A percentile compares a stretch with the other conserved stretches of the same genome.
Conservation (phyloP, 2,797 vertebrate genomes). For the Loriculus beryllinus region DNA sequence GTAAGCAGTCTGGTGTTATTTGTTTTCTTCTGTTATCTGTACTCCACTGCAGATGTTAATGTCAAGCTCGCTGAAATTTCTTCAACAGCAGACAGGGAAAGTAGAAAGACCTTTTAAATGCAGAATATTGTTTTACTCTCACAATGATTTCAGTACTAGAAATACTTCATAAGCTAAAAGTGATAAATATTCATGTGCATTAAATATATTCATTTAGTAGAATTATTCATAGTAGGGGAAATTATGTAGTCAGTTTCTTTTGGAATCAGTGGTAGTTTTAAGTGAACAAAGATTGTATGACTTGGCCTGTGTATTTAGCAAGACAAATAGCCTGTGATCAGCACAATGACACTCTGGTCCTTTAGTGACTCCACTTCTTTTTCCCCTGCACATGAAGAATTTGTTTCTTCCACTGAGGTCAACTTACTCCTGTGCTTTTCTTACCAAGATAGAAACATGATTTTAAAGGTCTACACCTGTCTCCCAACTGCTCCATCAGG, state of each 20-base stretch:
- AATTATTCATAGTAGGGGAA: slow-evolving; percentile 55
- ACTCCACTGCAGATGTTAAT: background rate
- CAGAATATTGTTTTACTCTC: slow-evolving; percentile 25
- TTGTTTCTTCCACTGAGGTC: background rate
- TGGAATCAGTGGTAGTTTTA: slow-evolving; percentile 30
- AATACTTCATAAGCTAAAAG: slow-evolving; percentile 32
- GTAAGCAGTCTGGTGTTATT: background rate
- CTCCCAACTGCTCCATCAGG: background rate
- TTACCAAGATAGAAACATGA: background rate
- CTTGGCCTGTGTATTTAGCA: slow-evolving; percentile 19
- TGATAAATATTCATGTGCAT: slow-evolving; percentile 58
- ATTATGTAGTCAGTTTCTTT: slow-evolving; percentile 62
- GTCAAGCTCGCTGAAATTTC: background rate
- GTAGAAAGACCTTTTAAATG: slow-evolving; percentile 28
- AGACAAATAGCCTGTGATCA: slow-evolving; percentile 30
- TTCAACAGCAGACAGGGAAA: background rate
- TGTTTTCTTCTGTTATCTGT: background rate
- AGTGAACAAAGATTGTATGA: slow-evolving; percentile 35
- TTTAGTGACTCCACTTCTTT: background rate
- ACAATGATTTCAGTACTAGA: slow-evolving; percentile 10
- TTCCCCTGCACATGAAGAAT: background rate
- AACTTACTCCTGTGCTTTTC: background rate
- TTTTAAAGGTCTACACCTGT: background rate
- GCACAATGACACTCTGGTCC: background rate
- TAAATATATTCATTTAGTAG: slow-evolving; percentile 51